Evolutionary conservation across 2,113 vertebrate genomes (phyloP).

Genomic region (Herpailurus yagouaroundi): DNA sequence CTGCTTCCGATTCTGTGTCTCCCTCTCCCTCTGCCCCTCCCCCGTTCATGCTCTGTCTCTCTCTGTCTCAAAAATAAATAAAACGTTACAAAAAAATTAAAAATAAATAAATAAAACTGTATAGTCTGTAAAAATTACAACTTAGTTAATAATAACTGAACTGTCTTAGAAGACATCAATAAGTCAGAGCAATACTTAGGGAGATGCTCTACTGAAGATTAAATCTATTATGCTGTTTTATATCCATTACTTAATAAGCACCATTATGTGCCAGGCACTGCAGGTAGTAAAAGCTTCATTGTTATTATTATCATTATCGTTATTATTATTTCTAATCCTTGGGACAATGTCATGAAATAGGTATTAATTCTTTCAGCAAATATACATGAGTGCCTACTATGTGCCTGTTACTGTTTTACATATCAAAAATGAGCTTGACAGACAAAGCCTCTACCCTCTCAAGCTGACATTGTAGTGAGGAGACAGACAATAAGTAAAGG

Average conservation of each 20-base stretch:
- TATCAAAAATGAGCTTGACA: not conserved
- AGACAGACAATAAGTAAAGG: not conserved
- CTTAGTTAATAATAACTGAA: not conserved
- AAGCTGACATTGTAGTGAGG: not conserved
- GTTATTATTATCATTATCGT: not conserved
- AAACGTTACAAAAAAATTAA: too few species aligned
- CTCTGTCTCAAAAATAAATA: too few species aligned
- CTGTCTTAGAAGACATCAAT: not conserved
- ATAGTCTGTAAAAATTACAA: not conserved
- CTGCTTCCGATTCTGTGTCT: too few species aligned
- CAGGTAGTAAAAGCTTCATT: not conserved
- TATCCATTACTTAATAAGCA: not conserved
- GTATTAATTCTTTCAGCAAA: slow-evolving; percentile 9
- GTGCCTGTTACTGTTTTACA: not conserved
- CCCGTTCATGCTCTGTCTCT: too few species aligned
- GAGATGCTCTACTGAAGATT: not conserved
- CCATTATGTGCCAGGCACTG: not conserved
- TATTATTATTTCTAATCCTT: slow-evolving; percentile 31
- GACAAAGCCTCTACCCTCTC: not conserved
- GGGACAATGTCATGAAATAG: not conserved
- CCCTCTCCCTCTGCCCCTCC: too few species aligned
- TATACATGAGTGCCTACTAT: not conserved
- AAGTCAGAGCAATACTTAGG: not conserved
- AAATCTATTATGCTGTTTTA: not conserved
- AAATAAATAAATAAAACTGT: not conserved